phyloP scores from a whole-genome alignment of 2,113 vertebrate species.

The Dicerorhinus sumatrensis region DNA sequence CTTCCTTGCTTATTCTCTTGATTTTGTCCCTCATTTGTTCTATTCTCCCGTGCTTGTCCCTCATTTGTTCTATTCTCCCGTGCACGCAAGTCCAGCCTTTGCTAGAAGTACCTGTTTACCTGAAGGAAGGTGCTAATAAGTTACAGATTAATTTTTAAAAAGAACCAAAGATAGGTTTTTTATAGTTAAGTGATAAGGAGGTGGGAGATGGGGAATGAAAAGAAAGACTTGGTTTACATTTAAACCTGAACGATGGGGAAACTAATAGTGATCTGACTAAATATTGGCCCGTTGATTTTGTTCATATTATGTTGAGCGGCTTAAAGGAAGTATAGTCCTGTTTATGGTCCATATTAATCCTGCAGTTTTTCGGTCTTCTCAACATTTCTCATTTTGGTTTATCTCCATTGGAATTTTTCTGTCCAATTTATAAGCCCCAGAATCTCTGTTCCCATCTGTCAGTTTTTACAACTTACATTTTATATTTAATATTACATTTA shows the following conservation, averaged over 20 bases:
- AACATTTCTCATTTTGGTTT: neutral
- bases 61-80: neutral
- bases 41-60: neutral
- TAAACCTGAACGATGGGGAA: neutral
- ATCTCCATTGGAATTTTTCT: neutral
- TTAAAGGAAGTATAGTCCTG: neutral
- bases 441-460: neutral
- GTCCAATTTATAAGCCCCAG: neutral
- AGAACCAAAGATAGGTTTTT: neutral
- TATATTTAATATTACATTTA: neutral
- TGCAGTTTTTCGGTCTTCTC: neutral
- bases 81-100: neutral
- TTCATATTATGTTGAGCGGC: neutral
- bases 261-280: neutral
- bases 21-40: neutral
- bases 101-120: neutral
- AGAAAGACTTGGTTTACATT: slow-evolving; percentile 14
- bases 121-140: neutral
- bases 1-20: slow-evolving; percentile 7
- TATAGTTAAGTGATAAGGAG: neutral
- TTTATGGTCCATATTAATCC: neutral
- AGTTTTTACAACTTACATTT: neutral
- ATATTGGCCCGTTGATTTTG: neutral
- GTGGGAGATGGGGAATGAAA: neutral
- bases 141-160: neutral